Percentiles rank a stretch among this genome's conserved stretches.
Evolutionary conservation across 2,888 invertebrate genomes (phyloP).

Genomic region (Cosmopolites sordidus): DNA sequence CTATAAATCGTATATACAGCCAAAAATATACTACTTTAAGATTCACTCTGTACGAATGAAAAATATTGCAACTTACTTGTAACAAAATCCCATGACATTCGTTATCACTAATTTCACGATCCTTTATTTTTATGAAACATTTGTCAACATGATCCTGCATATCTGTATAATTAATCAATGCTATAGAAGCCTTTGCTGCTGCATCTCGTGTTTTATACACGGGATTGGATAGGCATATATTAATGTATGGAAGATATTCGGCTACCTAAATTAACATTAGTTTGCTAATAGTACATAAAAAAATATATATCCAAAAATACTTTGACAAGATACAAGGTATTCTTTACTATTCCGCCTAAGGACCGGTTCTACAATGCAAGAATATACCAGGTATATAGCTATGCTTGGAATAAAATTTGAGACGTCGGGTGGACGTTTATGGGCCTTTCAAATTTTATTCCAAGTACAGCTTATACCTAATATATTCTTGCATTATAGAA

Average conservation of each 20-base stretch:
- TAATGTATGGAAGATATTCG: constrained; percentile 62
- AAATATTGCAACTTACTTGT: constrained; percentile 61
- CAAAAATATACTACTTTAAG: too few relatives aligned
- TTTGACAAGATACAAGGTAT: too few relatives aligned
- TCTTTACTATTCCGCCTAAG: too few relatives aligned
- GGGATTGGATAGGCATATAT: constrained; percentile 60
- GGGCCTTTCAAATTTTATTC: too few relatives aligned
- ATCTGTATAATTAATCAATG: constrained; percentile 50
- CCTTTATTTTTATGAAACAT: constrained; percentile 32
- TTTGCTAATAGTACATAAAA: background rate
- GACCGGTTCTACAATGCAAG: too few relatives aligned
- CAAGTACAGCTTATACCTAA: too few relatives aligned
- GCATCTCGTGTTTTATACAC: constrained; percentile 67
- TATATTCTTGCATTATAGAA: too few relatives aligned
- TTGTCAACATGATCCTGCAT: constrained; percentile 38
- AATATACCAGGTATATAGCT: too few relatives aligned
- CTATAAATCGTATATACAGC: too few relatives aligned
- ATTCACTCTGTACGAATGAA: too few relatives aligned
- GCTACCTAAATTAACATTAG: constrained; percentile 52
- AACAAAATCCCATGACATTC: constrained; percentile 63
- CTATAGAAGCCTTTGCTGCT: constrained; percentile 66
- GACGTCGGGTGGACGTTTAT: too few relatives aligned
- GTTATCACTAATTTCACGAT: constrained; percentile 51
- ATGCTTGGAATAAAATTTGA: too few relatives aligned
- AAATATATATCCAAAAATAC: background rate